Percentiles rank a stretch among this genome's conserved stretches.
Conservation (phyloP, 1,140 invertebrate species). For the Phymastichus coffea region DNA sequence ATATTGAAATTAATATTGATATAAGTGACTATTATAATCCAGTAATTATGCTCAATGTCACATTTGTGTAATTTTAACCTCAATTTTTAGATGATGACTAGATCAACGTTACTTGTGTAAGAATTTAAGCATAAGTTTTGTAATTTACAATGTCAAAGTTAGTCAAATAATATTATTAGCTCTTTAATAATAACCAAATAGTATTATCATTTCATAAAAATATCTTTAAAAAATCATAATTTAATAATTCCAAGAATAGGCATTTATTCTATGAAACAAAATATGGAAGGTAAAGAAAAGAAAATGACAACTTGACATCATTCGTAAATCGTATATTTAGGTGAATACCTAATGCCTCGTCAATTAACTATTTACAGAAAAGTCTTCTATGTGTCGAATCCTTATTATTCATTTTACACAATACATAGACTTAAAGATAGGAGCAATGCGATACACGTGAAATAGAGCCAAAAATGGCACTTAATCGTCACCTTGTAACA, state of each 20-base stretch:
- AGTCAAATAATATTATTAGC: not conserved
- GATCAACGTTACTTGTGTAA: not conserved
- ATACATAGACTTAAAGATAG: slow-evolving; percentile 53
- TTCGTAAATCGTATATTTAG: slow-evolving; percentile 30
- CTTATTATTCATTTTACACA: slow-evolving; percentile 55
- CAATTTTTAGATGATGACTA: not conserved
- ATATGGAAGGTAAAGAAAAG: not conserved
- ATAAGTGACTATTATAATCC: not conserved
- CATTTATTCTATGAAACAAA: not conserved
- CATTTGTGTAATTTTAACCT: not conserved
- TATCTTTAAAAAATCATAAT: no score
- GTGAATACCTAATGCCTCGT: slow-evolving; percentile 56
- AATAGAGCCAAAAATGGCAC: slow-evolving; percentile 44
- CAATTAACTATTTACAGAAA: slow-evolving; percentile 54
- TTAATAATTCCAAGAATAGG: not conserved
- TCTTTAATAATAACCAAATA: not conserved
- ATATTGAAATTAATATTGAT: not conserved
- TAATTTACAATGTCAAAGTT: not conserved
- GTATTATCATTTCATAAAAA: not conserved
- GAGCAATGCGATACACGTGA: slow-evolving; percentile 43
- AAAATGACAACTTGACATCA: slow-evolving; percentile 14
- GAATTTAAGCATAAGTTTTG: not conserved
- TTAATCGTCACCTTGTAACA: slow-evolving; percentile 36
- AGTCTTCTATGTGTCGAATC: slow-evolving; percentile 54
- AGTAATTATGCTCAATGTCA: not conserved